phyloP scores from a whole-genome alignment of 2,888 invertebrate species.

The Agrochola litura region DNA sequence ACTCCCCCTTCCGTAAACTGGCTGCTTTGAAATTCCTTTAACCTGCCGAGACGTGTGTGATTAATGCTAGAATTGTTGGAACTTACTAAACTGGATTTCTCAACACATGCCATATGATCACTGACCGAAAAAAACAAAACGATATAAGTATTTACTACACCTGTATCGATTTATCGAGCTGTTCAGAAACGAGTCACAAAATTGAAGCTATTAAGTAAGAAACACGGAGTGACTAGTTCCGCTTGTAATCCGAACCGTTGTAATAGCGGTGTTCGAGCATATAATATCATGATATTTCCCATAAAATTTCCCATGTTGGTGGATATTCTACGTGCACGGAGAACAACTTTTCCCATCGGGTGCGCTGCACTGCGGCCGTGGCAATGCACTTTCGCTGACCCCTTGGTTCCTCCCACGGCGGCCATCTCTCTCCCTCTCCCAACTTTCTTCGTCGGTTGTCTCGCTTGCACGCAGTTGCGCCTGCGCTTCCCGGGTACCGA shows the following conservation, averaged over 20 bases:
- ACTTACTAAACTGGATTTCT: conserved; percentile 37
- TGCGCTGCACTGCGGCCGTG: conserved; percentile 86
- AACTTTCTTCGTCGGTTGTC: conserved; percentile 80
- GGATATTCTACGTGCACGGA: conserved; percentile 80
- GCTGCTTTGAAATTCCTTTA: conserved; percentile 21
- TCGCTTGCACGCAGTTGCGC: conserved; percentile 84
- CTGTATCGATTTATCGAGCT: conserved; percentile 2
- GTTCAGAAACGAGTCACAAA: conserved; percentile 24
- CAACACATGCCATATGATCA: conserved; percentile 32
- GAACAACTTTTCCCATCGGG: conserved; percentile 88
- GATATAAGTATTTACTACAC: conserved; percentile 11
- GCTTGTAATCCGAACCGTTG: conserved; percentile 54
- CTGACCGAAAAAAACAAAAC: conserved; percentile 41
- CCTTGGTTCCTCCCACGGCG: conserved; percentile 87
- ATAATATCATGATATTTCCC: conserved; percentile 70
- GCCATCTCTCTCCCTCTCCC: conserved; percentile 81
- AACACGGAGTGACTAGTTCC: conserved; percentile 15
- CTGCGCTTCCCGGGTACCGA: conserved; percentile 87
- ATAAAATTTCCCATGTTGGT: conserved; percentile 79
- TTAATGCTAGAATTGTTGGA: conserved; percentile 29
- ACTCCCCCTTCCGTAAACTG: conserved; percentile 24
- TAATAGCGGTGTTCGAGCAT: conserved; percentile 57
- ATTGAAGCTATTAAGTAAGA: conserved; percentile 33
- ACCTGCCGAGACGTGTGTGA: conserved; percentile 10
- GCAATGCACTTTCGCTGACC: conserved; percentile 91